phyloP scores from a whole-genome alignment of 2,888 invertebrate species.

The Ormia ochracea region DNA sequence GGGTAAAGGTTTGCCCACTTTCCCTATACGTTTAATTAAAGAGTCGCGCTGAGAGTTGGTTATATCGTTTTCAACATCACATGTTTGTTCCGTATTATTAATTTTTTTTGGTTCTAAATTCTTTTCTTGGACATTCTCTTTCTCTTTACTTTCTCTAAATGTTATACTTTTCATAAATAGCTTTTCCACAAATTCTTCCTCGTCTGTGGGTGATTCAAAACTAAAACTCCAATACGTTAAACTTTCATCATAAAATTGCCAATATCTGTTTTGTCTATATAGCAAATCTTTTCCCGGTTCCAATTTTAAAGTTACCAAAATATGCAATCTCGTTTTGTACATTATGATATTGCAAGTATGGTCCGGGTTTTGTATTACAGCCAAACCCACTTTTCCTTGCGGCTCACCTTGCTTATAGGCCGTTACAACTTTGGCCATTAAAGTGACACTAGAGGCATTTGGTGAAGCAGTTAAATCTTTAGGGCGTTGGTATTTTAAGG shows the following conservation, averaged over 20 bases:
- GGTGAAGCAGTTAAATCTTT: conserved; percentile 39
- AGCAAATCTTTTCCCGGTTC: conserved; percentile 12
- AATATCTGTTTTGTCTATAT: conserved; percentile 61
- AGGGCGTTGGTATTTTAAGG: conserved; percentile 67
- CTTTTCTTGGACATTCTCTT: not conserved
- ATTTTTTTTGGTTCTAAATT: not conserved
- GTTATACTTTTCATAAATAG: conserved; percentile 40
- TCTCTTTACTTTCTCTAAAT: conserved; percentile 41
- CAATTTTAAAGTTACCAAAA: conserved; percentile 66
- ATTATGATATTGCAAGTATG: conserved; percentile 65
- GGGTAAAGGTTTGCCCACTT: conserved; percentile 79
- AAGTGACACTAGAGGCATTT: conserved; percentile 63
- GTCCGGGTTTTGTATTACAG: conserved; percentile 73
- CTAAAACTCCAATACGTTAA: conserved; percentile 79
- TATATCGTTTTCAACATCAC: not conserved
- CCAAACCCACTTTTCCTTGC: conserved; percentile 77
- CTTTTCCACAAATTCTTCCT: conserved; percentile 57
- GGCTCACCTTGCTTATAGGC: conserved; percentile 70
- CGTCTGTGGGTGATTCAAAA: conserved; percentile 72
- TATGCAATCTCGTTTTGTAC: conserved; percentile 68
- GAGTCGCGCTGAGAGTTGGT: not conserved
- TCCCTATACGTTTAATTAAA: conserved; percentile 79
- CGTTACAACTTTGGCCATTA: conserved; percentile 68
- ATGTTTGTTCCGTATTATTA: not conserved
- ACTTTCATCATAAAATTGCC: conserved; percentile 77